Percentiles rank a stretch among this genome's conserved stretches.
These are phyloP conservation scores for Apaloderma vittatum DNA, from an alignment of 2,113 vertebrate genomes.

Conservation along the genomic window DNA sequence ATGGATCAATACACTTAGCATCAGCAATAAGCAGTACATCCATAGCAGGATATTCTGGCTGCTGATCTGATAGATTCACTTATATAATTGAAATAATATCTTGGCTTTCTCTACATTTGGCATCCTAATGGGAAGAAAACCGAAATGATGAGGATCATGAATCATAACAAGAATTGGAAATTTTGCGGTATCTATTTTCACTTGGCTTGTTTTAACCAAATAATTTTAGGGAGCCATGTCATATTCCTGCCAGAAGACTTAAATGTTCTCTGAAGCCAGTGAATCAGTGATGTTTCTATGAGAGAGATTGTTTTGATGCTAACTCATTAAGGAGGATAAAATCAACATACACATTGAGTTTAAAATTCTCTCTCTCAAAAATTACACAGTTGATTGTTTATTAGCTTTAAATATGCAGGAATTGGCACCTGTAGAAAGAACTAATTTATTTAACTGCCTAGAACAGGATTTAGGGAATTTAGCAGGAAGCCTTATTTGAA, in stretches of 20 bases:
- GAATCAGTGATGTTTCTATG: constrained; percentile 1
- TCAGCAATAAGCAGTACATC: not conserved
- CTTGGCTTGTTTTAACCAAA: constrained; percentile 20
- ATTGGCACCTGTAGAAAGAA: not conserved
- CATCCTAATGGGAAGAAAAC: not conserved
- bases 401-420: not conserved
- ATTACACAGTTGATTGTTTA: not conserved
- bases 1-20: not conserved
- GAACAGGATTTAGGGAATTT: not conserved
- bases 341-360: not conserved
- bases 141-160: not conserved
- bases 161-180: constrained; percentile 13
- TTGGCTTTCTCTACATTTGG: constrained; percentile 29
- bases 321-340: not conserved
- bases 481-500: constrained; percentile 5
- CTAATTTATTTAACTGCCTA: constrained; percentile 10
- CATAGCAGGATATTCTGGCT: not conserved
- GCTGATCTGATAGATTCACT: not conserved
- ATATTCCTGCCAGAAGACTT: constrained; percentile 19
- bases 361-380: not conserved
- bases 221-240: not conserved
- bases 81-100: constrained; percentile 19
- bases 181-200: constrained; percentile 26
- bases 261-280: constrained; percentile 13
- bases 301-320: constrained; percentile 18